Conservation (phyloP, 2,888 invertebrate genomes). For the Acleris cristana region DNA sequence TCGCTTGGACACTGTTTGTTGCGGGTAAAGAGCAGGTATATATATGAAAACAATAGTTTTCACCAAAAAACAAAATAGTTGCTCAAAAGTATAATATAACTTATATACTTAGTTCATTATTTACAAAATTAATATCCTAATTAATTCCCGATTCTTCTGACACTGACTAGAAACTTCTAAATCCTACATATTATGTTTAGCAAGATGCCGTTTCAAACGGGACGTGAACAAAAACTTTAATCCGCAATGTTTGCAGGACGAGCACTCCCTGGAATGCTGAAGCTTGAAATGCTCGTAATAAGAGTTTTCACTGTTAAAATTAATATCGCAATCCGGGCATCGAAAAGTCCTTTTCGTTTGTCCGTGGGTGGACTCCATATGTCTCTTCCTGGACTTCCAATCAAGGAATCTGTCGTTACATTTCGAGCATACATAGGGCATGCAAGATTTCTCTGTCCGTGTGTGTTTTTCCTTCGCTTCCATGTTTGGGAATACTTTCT, state of each 20-base stretch:
- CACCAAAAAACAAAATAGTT: too few relatives aligned
- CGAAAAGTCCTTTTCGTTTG: constrained; percentile 57
- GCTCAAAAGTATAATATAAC: too few relatives aligned
- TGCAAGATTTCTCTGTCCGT: constrained; percentile 66
- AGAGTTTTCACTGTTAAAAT: constrained; percentile 60
- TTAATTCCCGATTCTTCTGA: too few relatives aligned
- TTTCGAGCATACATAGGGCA: constrained; percentile 71
- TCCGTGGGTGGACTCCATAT: constrained; percentile 71
- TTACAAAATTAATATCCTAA: too few relatives aligned
- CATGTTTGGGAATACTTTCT: constrained; percentile 69
- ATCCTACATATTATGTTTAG: constrained; percentile 57
- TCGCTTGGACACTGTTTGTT: background rate
- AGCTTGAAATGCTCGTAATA: constrained; percentile 73
- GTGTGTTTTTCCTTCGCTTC: constrained; percentile 72
- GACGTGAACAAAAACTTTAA: constrained; percentile 68
- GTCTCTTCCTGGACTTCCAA: constrained; percentile 64
- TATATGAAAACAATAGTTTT: too few relatives aligned
- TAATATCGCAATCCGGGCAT: constrained; percentile 67
- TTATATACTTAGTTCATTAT: too few relatives aligned
- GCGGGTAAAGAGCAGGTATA: too few relatives aligned
- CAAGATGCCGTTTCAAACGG: constrained; percentile 66
- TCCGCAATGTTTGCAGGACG: constrained; percentile 70
- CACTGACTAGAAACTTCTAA: background rate
- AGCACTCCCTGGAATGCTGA: constrained; percentile 69
- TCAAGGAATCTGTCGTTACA: constrained; percentile 70